Base-by-base conservation (phyloP, 2,888 invertebrate species). In the Caenorhabditis sp. region DNA sequence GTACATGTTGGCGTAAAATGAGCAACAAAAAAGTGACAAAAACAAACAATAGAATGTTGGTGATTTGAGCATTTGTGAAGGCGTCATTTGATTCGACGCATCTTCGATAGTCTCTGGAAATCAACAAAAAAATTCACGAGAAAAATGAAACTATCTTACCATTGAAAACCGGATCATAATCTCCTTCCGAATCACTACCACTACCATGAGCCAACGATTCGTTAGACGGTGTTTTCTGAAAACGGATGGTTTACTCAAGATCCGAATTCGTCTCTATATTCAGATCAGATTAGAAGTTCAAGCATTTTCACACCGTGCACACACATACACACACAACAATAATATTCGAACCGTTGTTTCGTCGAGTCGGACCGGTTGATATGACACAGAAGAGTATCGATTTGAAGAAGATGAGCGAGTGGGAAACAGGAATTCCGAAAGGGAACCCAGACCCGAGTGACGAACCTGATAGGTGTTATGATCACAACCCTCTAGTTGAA, bases 1-100 rank as follows among this genome's bases (percentile, higher is more conserved):
- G 68, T 83, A 84, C 72, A 84, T 83, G 67, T 86, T 86, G 0
- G 85, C 86, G 64, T 86, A 86, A 66, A 86, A 86, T 21, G 84
- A 84, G 62, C 85, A 85, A 60, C 85, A 85, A 66, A 85, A 84
- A 0, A 85, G 68, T 10, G 85, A 72, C 3, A 74, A 79, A 62
- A 85, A 85, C 12, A 85, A 70, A 58, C 77, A 79, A 67, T 82
- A 81, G 67, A 86, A 86, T 6, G 86, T 86, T 24, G 81, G 76
- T n/a, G 82, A 83, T 21, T 62, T 60, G n/a, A 86, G 73, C 79
- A 86, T 83, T 63, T 86, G 83, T 1, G 26, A 24, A 0, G 86
- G 79, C 4, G 73, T 59, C 72, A 84, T 50, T 57, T 68, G 68
- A 12, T 61, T 49, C 17, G 60, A 51, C 8, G 62, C 66, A 26